These are phyloP conservation scores for Papilio gigon DNA, from an alignment of 2,888 invertebrate genomes.

Conservation along the genomic window DNA sequence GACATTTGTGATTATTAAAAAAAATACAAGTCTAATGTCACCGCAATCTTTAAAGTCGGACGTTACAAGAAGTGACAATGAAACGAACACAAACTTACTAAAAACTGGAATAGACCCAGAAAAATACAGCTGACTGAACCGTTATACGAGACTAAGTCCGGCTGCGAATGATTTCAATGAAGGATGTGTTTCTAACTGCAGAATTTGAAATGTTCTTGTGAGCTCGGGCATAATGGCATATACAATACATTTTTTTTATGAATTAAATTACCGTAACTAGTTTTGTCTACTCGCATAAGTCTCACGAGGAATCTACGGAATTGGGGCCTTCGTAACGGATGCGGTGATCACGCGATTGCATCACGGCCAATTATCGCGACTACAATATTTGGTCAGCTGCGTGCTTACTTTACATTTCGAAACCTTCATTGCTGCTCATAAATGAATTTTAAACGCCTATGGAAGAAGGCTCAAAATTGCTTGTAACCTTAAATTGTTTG, in stretches of 20 bases:
- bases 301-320: conserved; percentile 44
- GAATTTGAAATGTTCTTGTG: no score
- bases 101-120: background rate
- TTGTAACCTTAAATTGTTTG: conserved; percentile 30
- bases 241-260: background rate
- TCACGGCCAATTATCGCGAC: conserved; percentile 80
- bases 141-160: background rate
- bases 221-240: no score
- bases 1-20: no score
- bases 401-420: conserved; percentile 62
- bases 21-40: background rate
- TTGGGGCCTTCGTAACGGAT: conserved; percentile 47
- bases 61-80: background rate
- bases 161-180: no score
- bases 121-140: no score
- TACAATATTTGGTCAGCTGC: conserved; percentile 82
- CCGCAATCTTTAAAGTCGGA: background rate
- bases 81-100: background rate
- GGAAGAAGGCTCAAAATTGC: conserved; percentile 46
- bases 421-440: conserved; percentile 41
- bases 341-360: conserved; percentile 76
- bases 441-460: conserved; percentile 43
- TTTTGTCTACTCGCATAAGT: conserved; percentile 28
- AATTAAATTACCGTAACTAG: background rate
- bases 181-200: no score